Evolutionary conservation across 2,113 vertebrate species (phyloP).

Genomic region (Dipodomys stephensi): DNA sequence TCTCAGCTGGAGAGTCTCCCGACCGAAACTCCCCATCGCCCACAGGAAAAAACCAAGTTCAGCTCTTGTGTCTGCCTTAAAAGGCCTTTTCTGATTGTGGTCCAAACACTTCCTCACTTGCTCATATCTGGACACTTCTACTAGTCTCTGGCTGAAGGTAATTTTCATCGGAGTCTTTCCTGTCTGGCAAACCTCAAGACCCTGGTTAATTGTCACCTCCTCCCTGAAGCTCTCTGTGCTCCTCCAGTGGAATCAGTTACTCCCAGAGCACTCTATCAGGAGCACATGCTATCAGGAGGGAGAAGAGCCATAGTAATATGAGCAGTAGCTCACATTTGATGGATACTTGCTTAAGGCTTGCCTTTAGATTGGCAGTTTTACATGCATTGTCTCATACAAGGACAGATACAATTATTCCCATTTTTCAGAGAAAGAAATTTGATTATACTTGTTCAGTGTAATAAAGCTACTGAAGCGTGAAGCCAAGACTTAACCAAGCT

Average conservation of each 20-base stretch:
- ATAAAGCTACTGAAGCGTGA: not conserved
- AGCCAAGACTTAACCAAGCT: not conserved
- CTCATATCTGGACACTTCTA: not conserved
- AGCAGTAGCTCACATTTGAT: not conserved
- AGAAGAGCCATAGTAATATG: not conserved
- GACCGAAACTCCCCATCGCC: not conserved
- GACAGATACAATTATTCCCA: not conserved
- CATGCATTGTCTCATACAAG: not conserved
- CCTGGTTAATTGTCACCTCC: not conserved
- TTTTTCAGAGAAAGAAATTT: constrained; percentile 23
- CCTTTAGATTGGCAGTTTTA: not conserved
- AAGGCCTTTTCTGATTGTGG: not conserved
- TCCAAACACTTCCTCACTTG: not conserved
- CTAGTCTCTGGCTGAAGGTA: not conserved
- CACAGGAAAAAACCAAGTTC: not conserved
- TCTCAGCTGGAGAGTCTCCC: no score
- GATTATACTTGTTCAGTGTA: not conserved
- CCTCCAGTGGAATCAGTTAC: not conserved
- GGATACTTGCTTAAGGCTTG: not conserved
- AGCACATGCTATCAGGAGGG: not conserved
- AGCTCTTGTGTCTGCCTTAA: not conserved
- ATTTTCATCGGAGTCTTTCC: not conserved
- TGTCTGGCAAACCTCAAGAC: constrained; percentile 19
- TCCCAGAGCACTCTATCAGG: not conserved
- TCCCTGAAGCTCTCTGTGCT: not conserved